Conservation (phyloP, 2,113 vertebrate species). For the Neotoma lepida region DNA sequence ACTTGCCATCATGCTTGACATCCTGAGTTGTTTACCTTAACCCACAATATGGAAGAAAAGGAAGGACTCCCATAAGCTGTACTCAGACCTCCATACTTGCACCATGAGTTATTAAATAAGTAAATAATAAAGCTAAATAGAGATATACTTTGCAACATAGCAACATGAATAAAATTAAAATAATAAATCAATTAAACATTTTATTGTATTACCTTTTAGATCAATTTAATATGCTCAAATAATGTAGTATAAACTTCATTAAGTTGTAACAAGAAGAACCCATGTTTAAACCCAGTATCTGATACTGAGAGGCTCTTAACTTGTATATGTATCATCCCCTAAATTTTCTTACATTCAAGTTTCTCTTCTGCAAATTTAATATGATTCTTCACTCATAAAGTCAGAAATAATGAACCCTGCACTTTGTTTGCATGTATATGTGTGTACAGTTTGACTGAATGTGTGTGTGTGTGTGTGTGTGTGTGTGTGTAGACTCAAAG, state of each 20-base stretch:
- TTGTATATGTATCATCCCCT: not conserved
- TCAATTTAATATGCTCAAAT: not conserved
- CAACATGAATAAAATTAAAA: conserved; percentile 41
- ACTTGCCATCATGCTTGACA: not conserved
- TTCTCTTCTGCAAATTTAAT: conserved; percentile 27
- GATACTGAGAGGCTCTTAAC: not conserved
- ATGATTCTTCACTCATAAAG: not conserved
- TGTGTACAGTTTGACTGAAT: not conserved
- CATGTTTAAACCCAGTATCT: not conserved
- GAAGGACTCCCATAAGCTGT: not conserved
- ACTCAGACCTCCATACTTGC: too few relatives aligned
- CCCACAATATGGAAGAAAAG: not conserved
- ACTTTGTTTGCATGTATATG: not conserved
- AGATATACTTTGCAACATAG: not conserved
- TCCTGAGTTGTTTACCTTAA: not conserved
- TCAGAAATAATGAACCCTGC: not conserved
- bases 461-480: not conserved
- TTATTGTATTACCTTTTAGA: conserved; percentile 25
- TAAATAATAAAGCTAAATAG: not conserved
- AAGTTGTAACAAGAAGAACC: not conserved
- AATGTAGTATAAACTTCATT: not conserved
- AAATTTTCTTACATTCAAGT: not conserved
- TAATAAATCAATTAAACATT: not conserved
- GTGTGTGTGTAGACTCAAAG: not conserved
- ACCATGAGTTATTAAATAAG: not conserved